Evolutionary conservation across 2,113 vertebrate genomes (phyloP), one percentile per base, ranked within the genome.

Genomic region (Mugil cephalus): DNA sequence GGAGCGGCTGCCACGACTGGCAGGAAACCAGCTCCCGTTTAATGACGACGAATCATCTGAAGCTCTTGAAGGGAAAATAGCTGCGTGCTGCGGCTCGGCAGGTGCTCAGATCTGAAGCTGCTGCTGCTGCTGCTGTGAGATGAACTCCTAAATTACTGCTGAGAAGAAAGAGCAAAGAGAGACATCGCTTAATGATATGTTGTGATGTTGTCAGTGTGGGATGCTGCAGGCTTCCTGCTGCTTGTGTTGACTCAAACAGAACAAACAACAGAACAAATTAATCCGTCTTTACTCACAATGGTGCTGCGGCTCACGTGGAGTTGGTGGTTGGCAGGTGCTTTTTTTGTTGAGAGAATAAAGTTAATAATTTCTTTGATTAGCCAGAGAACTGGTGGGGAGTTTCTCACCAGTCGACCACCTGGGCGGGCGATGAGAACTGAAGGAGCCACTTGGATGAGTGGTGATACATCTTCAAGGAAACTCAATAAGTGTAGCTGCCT

Each of bases 111-210:
- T 74, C 54, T 64, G 66, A 61, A 79, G 55, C 54, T 11, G 48
- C 45, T 30, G 24, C 54, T 11, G 48, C 45, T 30, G 24, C 24
- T 11, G 50, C 17, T 2, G 40, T 40, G 67, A 53, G 52, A 71
- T 56, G 66, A 78, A 56, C 66, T 76, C 59, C 11, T 58, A 73
- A 80, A 80, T 88, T 48, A 69, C 46, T 10, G 54, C 64, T 61
- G 64, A 36, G 69, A 54, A 47, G 60, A 54, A n/a, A n/a, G n/a
- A 8, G 62, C 43, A 47, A 68, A 63, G 35, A 52, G 71, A 58
- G 78, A 19, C 61, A 10, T 40, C 38, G 48, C 47, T 54, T 83
- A 83, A 86, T 82, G 64, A 86, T 64, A 43, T 73, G 85, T 60
- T 82, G 64, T 74, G 70, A 56, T 70, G 53, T 43, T 66, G 61